Base-by-base conservation (phyloP, 2,888 invertebrate genomes). In the Platynereis dumerilii region DNA sequence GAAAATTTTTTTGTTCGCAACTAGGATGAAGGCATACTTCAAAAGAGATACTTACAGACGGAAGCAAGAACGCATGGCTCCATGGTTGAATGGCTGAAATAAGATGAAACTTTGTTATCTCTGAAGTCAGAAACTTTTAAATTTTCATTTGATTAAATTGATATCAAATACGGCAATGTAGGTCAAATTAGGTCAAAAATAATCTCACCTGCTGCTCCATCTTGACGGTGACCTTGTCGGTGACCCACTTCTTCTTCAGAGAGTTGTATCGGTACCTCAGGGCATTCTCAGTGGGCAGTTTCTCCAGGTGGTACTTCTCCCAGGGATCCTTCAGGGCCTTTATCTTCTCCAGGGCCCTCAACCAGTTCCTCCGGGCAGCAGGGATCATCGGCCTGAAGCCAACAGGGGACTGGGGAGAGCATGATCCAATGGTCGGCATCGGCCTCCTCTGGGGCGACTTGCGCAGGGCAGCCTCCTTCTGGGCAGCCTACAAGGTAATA, bases 41-140 rank as follows among this genome's bases (percentile, higher is more conserved):
- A n/a, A n/a, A 17, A 34, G 27, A 17, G 26, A 28, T 69, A 84
- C 85, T 86, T 83, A 86, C 85, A 87, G 74, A 67, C 87, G 80
- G 76, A 79, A 87, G 73, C 88, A 88, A 72, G 86, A 85, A 72
- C 88, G 77, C 87, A 88, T 88, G 20, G 87, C 87, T 64, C 88
- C 88, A 70, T 84, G 82, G 68, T 85, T 85, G 76, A 88, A 88
- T 26, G 86, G 76, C 80, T 86, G 78, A 42, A 80, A 80, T 66
- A 68, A n/a, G n/a, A n/a, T n/a, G n/a, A n/a, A n/a, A n/a, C n/a
- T n/a, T n/a, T n/a, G n/a, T n/a, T n/a, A n/a, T n/a, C n/a, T n/a
- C n/a, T n/a, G n/a, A n/a, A n/a, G n/a, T n/a, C n/a, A n/a, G n/a
- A n/a, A n/a, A n/a, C n/a, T n/a, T n/a, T n/a, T n/a, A n/a, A n/a